These are phyloP conservation scores for Acanthoscelides obtectus DNA, from an alignment of 2,888 invertebrate species.

Conservation along the genomic window DNA sequence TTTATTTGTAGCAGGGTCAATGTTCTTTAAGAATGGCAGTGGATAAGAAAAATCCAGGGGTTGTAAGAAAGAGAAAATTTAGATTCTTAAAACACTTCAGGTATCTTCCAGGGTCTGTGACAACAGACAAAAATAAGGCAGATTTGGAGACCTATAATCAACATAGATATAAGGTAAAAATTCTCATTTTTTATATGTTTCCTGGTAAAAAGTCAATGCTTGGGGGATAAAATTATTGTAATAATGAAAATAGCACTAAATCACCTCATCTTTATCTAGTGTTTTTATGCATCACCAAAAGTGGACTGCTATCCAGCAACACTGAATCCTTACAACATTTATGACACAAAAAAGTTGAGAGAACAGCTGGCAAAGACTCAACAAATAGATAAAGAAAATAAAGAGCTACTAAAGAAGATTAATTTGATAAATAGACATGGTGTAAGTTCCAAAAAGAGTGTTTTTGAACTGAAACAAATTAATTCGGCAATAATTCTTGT, in stretches of 20 bases:
- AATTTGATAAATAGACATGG: constrained; percentile 57
- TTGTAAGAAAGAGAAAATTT: constrained; percentile 4
- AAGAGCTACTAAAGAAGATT: constrained; percentile 55
- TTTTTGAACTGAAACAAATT: no score
- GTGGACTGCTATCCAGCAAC: constrained; percentile 54
- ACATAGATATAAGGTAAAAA: constrained; percentile 1
- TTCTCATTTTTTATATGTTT: no score
- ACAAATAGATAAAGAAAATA: constrained; percentile 53
- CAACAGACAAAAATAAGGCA: neutral
- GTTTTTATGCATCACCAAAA: constrained; percentile 31
- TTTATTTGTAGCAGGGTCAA: neutral
- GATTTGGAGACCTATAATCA: constrained; percentile 5
- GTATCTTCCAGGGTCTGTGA: constrained; percentile 6
- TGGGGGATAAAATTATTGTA: no score
- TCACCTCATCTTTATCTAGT: constrained; percentile 26
- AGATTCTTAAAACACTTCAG: constrained; percentile 7
- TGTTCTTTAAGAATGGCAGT: neutral
- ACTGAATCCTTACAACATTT: constrained; percentile 52
- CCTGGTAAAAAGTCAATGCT: no score
- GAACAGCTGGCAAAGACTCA: constrained; percentile 44
- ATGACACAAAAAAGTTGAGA: constrained; percentile 46
- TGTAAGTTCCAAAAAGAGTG: constrained; percentile 13
- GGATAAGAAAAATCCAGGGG: neutral
- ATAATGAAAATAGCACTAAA: no score
- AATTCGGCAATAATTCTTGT: no score